phyloP scores from a whole-genome alignment of 2,888 invertebrate species.

The Dorcus hopei region DNA sequence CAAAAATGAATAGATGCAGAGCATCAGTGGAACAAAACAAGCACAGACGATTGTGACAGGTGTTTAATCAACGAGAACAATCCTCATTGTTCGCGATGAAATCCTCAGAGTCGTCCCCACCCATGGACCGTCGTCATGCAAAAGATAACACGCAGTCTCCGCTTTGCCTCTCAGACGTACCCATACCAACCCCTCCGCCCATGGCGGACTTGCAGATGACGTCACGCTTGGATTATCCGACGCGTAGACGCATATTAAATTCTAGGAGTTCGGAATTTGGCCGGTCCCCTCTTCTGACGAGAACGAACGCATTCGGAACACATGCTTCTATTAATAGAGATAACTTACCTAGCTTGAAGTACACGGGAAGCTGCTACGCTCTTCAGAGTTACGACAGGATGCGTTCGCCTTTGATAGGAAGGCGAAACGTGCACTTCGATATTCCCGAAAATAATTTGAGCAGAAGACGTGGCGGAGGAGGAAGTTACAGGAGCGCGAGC shows the following conservation, averaged over 20 bases:
- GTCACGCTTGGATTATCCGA: conserved; percentile 41
- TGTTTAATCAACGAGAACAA: conserved; percentile 26
- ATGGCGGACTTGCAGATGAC: conserved; percentile 48
- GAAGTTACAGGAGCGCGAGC: background rate
- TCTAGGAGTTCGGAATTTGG: conserved; percentile 36
- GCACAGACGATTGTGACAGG: conserved; percentile 17
- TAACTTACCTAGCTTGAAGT: conserved; percentile 4
- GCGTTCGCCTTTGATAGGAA: conserved; percentile 4
- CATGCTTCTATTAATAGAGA: conserved; percentile 18
- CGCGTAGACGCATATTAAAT: conserved; percentile 38
- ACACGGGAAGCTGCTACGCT: conserved; percentile 9
- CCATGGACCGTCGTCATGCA: conserved; percentile 8
- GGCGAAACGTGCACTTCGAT: conserved; percentile 12
- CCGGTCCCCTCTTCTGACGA: conserved; percentile 24
- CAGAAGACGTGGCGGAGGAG: background rate
- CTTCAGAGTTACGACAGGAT: conserved; percentile 7
- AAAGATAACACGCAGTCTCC: conserved; percentile 22
- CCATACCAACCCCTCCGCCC: conserved; percentile 47
- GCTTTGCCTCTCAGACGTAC: conserved; percentile 37
- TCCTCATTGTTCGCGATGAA: conserved; percentile 26
- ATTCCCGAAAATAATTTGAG: conserved; percentile 1
- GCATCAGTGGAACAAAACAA: conserved; percentile 16
- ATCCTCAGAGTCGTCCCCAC: conserved; percentile 28
- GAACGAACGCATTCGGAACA: conserved; percentile 24
- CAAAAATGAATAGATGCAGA: background rate